phyloP scores from a whole-genome alignment of 2,797 vertebrate species.

The Percopsis omiscomaycus region DNA sequence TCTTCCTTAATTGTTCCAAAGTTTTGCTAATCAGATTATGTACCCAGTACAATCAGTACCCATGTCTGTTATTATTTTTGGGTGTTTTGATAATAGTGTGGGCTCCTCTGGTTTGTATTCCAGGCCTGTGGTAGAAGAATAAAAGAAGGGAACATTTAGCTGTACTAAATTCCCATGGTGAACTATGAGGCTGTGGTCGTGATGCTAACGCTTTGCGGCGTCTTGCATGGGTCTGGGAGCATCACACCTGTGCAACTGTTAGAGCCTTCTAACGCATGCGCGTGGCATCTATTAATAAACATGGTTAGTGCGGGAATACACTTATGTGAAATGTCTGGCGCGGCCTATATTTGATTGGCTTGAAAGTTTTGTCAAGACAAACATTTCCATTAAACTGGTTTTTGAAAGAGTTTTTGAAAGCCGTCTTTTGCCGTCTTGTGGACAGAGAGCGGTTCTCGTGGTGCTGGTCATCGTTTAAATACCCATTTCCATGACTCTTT shows the following conservation, averaged over 20 bases:
- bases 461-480: constrained; percentile 16
- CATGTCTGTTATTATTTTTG: constrained; percentile 21
- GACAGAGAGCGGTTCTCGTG: constrained; percentile 17
- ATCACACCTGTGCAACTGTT: constrained; percentile 4
- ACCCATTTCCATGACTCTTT: constrained; percentile 13
- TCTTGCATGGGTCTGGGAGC: constrained; percentile 47
- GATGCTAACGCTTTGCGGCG: constrained; percentile 40
- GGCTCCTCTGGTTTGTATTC: constrained; percentile 55
- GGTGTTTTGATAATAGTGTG: constrained; percentile 46
- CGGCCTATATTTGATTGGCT: too few relatives aligned
- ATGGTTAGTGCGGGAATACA: constrained; percentile 5
- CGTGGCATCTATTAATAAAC: constrained; percentile 8
- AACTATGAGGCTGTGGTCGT: constrained; percentile 30
- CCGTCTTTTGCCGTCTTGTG: constrained; percentile 14
- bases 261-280: constrained; percentile 42
- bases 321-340: neutral
- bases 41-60: neutral
- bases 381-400: neutral
- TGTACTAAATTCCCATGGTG: constrained; percentile 53
- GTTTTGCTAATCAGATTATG: constrained; percentile 7
- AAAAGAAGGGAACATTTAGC: constrained; percentile 48
- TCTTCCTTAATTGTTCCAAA: constrained; percentile 21
- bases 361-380: neutral
- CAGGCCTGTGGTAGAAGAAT: constrained; percentile 63
- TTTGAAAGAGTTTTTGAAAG: neutral